These are phyloP conservation scores for Yponomeuta evonymella DNA, from an alignment of 2,888 invertebrate species.

Conservation along the genomic window DNA sequence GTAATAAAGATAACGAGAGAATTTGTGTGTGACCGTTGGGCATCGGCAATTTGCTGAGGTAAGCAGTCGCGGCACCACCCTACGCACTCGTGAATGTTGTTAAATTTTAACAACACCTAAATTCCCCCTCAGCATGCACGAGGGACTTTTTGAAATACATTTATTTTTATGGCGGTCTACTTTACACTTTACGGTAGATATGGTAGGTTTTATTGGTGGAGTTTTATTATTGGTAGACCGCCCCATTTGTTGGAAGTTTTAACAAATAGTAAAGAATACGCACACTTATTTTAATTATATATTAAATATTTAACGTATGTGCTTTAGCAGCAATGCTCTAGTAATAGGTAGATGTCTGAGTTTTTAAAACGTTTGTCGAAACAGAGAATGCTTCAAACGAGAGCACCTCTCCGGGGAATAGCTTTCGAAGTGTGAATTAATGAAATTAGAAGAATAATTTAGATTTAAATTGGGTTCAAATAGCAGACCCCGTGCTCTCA, in stretches of 20 bases:
- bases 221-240: background rate
- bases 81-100: constrained; percentile 29
- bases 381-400: background rate
- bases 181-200: background rate
- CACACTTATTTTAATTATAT: no score
- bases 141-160: constrained; percentile 35
- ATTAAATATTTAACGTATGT: no score
- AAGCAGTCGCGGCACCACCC: background rate
- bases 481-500: constrained; percentile 32
- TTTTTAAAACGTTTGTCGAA: background rate
- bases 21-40: background rate
- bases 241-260: background rate
- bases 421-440: constrained; percentile 39
- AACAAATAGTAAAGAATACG: background rate
- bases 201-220: background rate
- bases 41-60: background rate
- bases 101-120: constrained; percentile 51
- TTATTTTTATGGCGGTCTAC: constrained; percentile 28
- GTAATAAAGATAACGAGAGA: no score
- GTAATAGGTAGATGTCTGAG: background rate
- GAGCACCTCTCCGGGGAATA: constrained; percentile 15
- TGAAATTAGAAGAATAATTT: constrained; percentile 41
- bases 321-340: background rate
- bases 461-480: constrained; percentile 37
- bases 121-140: constrained; percentile 30